Conservation (phyloP, 1,140 invertebrate species). For the Trissolcus basalis region DNA sequence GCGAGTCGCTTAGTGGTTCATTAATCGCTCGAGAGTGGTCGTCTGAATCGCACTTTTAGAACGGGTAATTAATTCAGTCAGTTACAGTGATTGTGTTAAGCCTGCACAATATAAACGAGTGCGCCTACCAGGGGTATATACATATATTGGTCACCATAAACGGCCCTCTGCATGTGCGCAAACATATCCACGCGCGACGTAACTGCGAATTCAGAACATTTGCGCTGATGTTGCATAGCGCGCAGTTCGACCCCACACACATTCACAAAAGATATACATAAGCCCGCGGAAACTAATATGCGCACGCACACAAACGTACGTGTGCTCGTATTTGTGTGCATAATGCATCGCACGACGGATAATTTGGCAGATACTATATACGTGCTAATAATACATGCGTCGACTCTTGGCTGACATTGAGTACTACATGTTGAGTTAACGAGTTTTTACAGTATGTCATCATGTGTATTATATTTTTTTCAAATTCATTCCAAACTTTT, state of each 20-base stretch:
- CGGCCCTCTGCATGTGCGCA: constrained; percentile 5
- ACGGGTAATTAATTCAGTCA: constrained; percentile 51
- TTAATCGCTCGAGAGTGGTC: constrained; percentile 35
- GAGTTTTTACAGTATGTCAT: not conserved
- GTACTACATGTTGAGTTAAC: constrained; percentile 27
- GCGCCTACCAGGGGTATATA: not conserved
- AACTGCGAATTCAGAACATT: constrained; percentile 44
- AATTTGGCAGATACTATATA: constrained; percentile 39
- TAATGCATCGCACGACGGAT: constrained; percentile 31
- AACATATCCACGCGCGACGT: constrained; percentile 18
- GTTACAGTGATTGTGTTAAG: constrained; percentile 51
- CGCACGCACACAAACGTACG: constrained; percentile 28
- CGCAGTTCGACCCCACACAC: constrained; percentile 37
- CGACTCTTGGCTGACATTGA: constrained; percentile 46
- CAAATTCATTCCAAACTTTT: too few relatives aligned
- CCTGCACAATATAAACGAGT: constrained; percentile 30
- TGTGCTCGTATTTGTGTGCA: constrained; percentile 4
- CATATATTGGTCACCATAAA: constrained; percentile 15
- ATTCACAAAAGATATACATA: constrained; percentile 43
- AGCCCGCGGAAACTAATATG: constrained; percentile 32
- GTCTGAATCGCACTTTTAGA: constrained; percentile 43
- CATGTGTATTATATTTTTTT: too few relatives aligned
- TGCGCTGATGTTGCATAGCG: constrained; percentile 49
- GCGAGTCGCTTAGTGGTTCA: constrained; percentile 42
- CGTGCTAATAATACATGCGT: constrained; percentile 49